These are phyloP conservation scores for Pygoscelis adeliae DNA, from an alignment of 2,113 vertebrate species.

Conservation along the genomic window DNA sequence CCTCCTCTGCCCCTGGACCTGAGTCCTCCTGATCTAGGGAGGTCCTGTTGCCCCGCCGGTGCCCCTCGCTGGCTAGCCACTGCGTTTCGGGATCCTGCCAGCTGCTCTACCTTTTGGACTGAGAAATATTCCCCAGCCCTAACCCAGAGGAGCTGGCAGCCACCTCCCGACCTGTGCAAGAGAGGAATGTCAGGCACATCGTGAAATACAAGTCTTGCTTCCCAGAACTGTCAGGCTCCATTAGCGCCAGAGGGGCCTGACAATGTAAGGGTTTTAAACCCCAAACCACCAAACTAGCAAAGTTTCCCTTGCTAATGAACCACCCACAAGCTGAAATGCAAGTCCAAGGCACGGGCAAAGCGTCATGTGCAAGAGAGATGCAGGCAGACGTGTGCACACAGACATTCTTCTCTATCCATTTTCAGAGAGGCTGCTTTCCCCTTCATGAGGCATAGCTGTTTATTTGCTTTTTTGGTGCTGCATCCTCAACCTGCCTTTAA, in stretches of 20 bases:
- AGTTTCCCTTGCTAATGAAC: not conserved
- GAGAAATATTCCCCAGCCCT: not conserved
- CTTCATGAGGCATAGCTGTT: not conserved
- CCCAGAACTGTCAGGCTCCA: slow-evolving; percentile 3
- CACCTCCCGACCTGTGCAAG: not conserved
- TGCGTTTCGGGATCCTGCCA: not conserved
- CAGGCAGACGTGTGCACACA: rapidly evolving
- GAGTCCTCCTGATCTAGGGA: not conserved
- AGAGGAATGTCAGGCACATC: not conserved
- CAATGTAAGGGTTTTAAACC: not conserved
- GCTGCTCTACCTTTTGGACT: not conserved
- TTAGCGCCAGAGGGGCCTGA: not conserved
- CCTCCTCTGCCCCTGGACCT: not conserved
- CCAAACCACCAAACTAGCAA: not conserved
- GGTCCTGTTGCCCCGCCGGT: rapidly evolving
- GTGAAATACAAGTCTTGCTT: not conserved
- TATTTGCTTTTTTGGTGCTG: not conserved
- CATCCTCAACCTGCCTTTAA: not conserved
- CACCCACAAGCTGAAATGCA: not conserved
- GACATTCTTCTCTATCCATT: not conserved
- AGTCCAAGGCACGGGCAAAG: not conserved
- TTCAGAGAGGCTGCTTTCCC: not conserved
- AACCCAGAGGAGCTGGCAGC: not conserved
- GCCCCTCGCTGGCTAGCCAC: not conserved
- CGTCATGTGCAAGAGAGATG: rapidly evolving